A percentile compares a stretch with the other conserved stretches of the same genome.
phyloP scores from a whole-genome alignment of 1,140 invertebrate species.

The Pissodes strobi region DNA sequence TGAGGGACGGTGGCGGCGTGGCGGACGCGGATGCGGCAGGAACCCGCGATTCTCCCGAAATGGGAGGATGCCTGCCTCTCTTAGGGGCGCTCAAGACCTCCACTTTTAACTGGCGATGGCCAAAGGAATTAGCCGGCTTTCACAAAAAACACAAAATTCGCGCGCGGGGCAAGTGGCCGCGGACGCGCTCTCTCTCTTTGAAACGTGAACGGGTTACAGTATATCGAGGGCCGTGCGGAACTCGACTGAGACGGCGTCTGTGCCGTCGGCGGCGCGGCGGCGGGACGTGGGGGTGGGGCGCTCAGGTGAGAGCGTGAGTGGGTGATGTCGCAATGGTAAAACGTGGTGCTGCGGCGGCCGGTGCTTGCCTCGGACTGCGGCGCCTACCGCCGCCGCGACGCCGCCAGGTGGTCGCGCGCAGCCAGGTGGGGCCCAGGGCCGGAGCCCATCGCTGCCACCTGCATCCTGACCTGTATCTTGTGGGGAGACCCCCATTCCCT shows the following conservation, averaged over 20 bases:
- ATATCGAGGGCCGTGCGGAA: conserved; percentile 26
- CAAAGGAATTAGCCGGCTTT: conserved; percentile 3
- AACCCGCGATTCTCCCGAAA: conserved; percentile 51
- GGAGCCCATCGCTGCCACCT: conserved; percentile 16
- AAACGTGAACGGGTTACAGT: conserved; percentile 6
- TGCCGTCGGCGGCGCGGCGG: conserved; percentile 38
- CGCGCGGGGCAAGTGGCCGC: conserved; percentile 19
- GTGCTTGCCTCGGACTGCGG: conserved; percentile 53
- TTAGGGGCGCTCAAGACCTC: conserved; percentile 53
- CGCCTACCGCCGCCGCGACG: conserved; percentile 42
- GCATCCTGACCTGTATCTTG: conserved; percentile 21
- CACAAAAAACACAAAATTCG: conserved; percentile 13
- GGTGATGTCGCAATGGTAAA: conserved; percentile 45
- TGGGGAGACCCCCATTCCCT: neutral
- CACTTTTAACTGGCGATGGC: conserved; percentile 45
- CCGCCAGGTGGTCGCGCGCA: conserved; percentile 37
- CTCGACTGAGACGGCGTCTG: conserved; percentile 42
- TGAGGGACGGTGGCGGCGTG: conserved; percentile 57
- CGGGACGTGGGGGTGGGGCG: conserved; percentile 52
- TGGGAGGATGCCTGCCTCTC: conserved; percentile 54
- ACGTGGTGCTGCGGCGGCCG: conserved; percentile 47
- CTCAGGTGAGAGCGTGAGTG: conserved; percentile 54
- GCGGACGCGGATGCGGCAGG: conserved; percentile 51
- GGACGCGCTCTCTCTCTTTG: conserved; percentile 13
- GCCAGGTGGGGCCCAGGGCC: conserved; percentile 36